These are phyloP conservation scores for Oplegnathus fasciatus DNA, from an alignment of 2,113 vertebrate genomes.

Conservation along the genomic window DNA sequence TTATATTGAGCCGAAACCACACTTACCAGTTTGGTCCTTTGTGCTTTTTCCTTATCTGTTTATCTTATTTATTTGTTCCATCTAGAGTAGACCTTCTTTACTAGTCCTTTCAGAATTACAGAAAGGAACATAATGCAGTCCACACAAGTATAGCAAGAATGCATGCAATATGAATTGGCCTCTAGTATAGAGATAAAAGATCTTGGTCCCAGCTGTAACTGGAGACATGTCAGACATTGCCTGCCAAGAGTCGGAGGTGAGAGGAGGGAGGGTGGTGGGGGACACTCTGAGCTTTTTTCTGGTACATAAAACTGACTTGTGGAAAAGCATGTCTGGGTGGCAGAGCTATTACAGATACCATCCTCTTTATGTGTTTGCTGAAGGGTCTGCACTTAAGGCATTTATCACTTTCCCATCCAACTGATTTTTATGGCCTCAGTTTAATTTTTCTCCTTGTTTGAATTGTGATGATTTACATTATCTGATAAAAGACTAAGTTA, in stretches of 20 bases:
- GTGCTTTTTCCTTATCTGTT: conserved; percentile 54
- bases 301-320: conserved; percentile 70
- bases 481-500: conserved; percentile 15
- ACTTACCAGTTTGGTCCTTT: conserved; percentile 53
- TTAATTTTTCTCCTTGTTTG: conserved; percentile 24
- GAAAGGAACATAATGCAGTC: conserved; percentile 55
- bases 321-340: conserved; percentile 69
- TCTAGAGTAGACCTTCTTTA: conserved; percentile 7
- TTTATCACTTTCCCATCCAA: conserved; percentile 46
- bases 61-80: conserved; percentile 48
- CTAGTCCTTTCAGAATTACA: conserved; percentile 30
- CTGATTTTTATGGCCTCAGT: conserved; percentile 33
- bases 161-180: conserved; percentile 73
- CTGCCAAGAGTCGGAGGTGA: conserved; percentile 65
- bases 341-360: conserved; percentile 58
- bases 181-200: conserved; percentile 71
- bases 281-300: conserved; percentile 9
- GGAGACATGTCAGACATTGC: conserved; percentile 76
- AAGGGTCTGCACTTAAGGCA: conserved; percentile 36
- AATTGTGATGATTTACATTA: conserved; percentile 32
- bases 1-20: conserved; percentile 62
- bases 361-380: conserved; percentile 57
- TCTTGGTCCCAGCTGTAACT: conserved; percentile 73
- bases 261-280: background rate
- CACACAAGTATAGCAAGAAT: conserved; percentile 69